Conservation (phyloP, 2,888 invertebrate species). For the Helicoverpa assulta region DNA sequence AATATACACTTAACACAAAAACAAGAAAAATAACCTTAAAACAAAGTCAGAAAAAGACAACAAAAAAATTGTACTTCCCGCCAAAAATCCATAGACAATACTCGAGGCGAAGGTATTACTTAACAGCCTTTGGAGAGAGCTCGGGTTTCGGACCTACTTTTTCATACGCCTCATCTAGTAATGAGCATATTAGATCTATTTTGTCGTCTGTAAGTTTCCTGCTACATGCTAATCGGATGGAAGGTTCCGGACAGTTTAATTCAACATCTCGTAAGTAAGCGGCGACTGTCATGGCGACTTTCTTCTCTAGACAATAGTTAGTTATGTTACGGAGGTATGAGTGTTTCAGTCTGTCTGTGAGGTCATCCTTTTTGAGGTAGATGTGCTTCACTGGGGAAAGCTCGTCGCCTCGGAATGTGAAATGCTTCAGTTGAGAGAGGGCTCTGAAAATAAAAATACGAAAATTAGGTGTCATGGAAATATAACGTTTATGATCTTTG, state of each 20-base stretch:
- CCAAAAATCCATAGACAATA: constrained; percentile 37
- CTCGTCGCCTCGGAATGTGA: constrained; percentile 90
- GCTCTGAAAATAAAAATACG: constrained; percentile 71
- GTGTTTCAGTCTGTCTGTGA: constrained; percentile 84
- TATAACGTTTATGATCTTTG: too few species aligned
- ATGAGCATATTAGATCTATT: constrained; percentile 83
- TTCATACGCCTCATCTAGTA: constrained; percentile 85
- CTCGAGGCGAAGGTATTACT: constrained; percentile 27
- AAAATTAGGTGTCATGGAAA: background rate
- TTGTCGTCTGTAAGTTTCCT: constrained; percentile 91
- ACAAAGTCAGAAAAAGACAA: constrained; percentile 21
- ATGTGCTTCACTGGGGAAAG: constrained; percentile 94
- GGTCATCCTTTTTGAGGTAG: constrained; percentile 89
- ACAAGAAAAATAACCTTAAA: constrained; percentile 15
- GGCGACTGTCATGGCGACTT: constrained; percentile 93
- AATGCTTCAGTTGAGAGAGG: constrained; percentile 83
- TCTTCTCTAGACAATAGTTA: constrained; percentile 91
- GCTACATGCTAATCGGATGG: constrained; percentile 93
- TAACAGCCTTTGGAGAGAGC: constrained; percentile 62
- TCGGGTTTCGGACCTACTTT: constrained; percentile 80
- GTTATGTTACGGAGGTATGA: constrained; percentile 91
- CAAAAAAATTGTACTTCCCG: constrained; percentile 58
- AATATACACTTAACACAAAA: constrained; percentile 7
- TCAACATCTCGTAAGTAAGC: constrained; percentile 93
- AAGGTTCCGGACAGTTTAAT: constrained; percentile 91